These are phyloP conservation scores for Lagorchestes hirsutus DNA, from an alignment of 2,797 vertebrate species.

Conservation along the genomic window DNA sequence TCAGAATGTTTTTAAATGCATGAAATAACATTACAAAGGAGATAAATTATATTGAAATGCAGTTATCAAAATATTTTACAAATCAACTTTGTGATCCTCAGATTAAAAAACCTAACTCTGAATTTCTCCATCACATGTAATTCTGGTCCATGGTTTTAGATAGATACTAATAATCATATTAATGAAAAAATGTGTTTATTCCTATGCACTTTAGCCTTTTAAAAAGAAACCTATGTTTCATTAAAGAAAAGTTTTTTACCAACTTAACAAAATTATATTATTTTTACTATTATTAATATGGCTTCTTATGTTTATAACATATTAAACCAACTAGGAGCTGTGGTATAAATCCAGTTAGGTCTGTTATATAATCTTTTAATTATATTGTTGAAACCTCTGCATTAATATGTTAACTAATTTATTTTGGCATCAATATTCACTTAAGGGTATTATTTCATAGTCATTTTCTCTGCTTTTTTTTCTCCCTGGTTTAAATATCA, in stretches of 20 bases:
- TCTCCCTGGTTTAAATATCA: too few relatives aligned
- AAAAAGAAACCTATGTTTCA: neutral
- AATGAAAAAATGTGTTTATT: neutral
- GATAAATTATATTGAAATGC: neutral
- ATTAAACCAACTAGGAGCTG: too few relatives aligned
- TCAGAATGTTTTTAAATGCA: neutral
- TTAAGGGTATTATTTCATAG: too few relatives aligned
- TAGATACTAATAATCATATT: neutral
- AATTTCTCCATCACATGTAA: neutral
- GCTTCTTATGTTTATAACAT: neutral
- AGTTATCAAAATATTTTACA: neutral
- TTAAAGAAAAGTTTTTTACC: neutral
- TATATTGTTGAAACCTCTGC: too few relatives aligned
- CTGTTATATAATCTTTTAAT: too few relatives aligned
- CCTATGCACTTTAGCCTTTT: neutral
- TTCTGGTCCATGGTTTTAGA: neutral
- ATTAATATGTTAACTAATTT: too few relatives aligned
- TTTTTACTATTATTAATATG: neutral
- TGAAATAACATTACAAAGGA: neutral
- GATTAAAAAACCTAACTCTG: neutral
- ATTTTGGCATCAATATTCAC: too few relatives aligned
- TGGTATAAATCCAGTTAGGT: too few relatives aligned
- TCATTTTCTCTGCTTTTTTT: too few relatives aligned
- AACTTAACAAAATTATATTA: neutral
- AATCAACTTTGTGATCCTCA: neutral